Base-by-base conservation (phyloP, 2,888 invertebrate species). In the Xestia sexstrigata region DNA sequence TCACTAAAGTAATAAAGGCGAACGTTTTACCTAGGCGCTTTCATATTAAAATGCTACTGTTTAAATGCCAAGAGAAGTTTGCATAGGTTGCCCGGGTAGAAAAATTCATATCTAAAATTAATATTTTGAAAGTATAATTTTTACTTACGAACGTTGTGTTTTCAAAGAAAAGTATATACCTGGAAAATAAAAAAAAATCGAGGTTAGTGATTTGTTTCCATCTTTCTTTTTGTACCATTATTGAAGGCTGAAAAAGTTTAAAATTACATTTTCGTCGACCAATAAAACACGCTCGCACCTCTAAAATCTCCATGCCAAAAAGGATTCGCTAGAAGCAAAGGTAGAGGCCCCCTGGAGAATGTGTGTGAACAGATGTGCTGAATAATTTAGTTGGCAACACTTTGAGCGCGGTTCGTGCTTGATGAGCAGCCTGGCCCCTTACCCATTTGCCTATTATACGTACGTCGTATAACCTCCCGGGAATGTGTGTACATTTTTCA, bases 351-450 rank as follows among this genome's bases (percentile, higher is more conserved):
- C 85, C 90, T 39, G 63, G 92, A 82, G 92, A 88, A 88, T 87
- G 87, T 83, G 88, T 87, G 87, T 89, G 90, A 92, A 91, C 91
- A 91, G 91, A 89, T 85, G 89, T 82, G 86, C 82, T 94, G 92
- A 94, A 95, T 94, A 93, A 94, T 94, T 94, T 91, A 94, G 89
- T 83, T 78, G 88, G 89, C 76, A 84, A 89, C 91, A 92, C 92
- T 93, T 93, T 92, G 90, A 89, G 85, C 88, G 82, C 66, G 85
- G 85, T 84, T 81, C 78, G 75, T 84, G 84, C 83, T 85, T 90
- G 89, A 91, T 89, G 91, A 91, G 90, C 81, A 78, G 84, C 81
- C 82, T 88, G 78, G 62, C 77, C 81, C 65, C 82, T 88, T 76
- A 62, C 84, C 85, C 71, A 73, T 87, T 90, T 90, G 79, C 86